Base-by-base conservation (phyloP, 2,888 invertebrate genomes). In the Sussaba pulchella region DNA sequence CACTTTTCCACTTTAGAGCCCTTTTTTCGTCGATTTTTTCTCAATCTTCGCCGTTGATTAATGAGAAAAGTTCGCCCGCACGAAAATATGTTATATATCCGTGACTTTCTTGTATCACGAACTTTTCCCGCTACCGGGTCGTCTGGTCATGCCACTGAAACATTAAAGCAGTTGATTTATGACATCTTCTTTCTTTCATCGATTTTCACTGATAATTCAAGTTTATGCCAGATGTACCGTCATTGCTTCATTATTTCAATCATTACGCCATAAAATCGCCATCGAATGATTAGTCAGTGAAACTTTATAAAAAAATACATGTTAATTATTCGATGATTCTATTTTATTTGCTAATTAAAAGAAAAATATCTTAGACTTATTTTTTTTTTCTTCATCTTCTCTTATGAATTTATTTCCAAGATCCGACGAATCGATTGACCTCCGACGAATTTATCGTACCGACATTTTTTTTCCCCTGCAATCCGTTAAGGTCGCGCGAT, bases 31-130 rank as follows among this genome's bases (percentile, higher is more conserved):
- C 10, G n/a, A n/a, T 36, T 21, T 21, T 54, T 75, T 17, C 17
- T 47, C 26, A 0, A n/a, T n/a, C n/a, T 6, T 1, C 14, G 31
- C 26, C 6, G 31, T 14, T 78, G 71, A 78, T 72, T 66, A 78
- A 78, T 78, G 77, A 78, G 66, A 71, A 78, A 78, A 78, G 64
- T 78, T 78, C 66, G 66, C 76, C 63, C 50, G 50, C 59, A 59
- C 39, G 19, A 17, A 71, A 71, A 77, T 66, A 47, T 78, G 47
- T 31, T 31, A 77, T 78, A 71, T 59, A 63, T 50, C 21, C 45
- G 36, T 19, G 21, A 2, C 10, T 52, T 64, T 61, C 52, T 73
- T 52, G 12, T 43, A 31, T 31, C 31, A 31, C 31, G 31, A 52
- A 73, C 41, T 73, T 70, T 59, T 17, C 52, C 9, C 14, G 5